Percentiles rank a stretch among this genome's conserved stretches.
phyloP scores from a whole-genome alignment of 2,113 vertebrate genomes.

The Setophaga petechia region DNA sequence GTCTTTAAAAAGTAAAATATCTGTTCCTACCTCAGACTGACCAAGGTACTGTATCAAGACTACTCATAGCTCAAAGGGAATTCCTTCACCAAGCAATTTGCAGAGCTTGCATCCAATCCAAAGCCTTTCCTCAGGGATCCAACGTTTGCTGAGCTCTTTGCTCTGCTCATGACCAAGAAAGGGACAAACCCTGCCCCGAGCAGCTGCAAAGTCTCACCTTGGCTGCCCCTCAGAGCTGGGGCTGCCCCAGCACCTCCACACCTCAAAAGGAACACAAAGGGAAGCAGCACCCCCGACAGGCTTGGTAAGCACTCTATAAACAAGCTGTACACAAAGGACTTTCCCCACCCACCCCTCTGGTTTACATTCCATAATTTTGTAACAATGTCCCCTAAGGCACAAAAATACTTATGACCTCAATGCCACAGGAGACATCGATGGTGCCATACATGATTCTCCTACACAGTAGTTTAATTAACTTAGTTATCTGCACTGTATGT shows the following conservation, averaged over 20 bases:
- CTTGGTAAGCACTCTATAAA: conserved; percentile 47
- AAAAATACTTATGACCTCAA: conserved; percentile 67
- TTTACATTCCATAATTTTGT: conserved; percentile 60
- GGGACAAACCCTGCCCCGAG: not conserved
- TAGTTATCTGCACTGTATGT: conserved; percentile 65
- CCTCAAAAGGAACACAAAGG: not conserved
- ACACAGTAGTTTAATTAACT: conserved; percentile 72
- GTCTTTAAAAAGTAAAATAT: conserved; percentile 58
- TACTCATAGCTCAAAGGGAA: conserved; percentile 6
- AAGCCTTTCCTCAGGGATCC: not conserved
- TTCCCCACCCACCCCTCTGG: conserved; percentile 53
- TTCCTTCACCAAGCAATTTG: conserved; percentile 14
- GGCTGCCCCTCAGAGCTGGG: not conserved
- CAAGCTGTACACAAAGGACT: conserved; percentile 46
- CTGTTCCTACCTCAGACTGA: conserved; percentile 40
- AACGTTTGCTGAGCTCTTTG: not conserved
- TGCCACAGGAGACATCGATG: conserved; percentile 68
- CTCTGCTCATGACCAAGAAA: not conserved
- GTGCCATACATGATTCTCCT: conserved; percentile 65
- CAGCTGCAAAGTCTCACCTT: not conserved
- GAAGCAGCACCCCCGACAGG: conserved; percentile 32
- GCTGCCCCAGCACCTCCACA: not conserved
- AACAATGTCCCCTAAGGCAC: conserved; percentile 74
- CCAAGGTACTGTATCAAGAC: conserved; percentile 27
- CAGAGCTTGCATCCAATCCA: not conserved